Conservation (phyloP, 2,888 invertebrate genomes). For the Ernsta delagoae region DNA sequence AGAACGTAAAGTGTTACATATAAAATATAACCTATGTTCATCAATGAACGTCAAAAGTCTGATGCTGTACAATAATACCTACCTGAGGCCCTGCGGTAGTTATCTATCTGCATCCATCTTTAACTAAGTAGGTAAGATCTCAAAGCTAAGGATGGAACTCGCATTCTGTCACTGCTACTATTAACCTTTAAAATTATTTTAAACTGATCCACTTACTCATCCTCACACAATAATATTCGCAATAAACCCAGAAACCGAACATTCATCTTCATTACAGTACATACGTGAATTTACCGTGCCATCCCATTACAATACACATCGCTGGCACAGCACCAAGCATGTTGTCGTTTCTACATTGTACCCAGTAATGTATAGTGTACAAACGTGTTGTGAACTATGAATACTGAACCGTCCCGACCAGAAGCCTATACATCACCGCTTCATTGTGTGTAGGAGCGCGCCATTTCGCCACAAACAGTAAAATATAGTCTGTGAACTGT, state of each 20-base stretch:
- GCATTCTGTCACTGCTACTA: no score
- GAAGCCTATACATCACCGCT: conserved; percentile 18
- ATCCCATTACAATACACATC: background rate
- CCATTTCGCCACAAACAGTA: conserved; percentile 9
- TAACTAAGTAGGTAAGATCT: no score
- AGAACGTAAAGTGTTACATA: no score
- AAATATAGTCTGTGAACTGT: conserved; percentile 6
- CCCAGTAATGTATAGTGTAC: conserved; percentile 15
- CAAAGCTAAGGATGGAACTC: no score
- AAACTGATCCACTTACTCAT: no score
- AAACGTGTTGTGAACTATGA: conserved; percentile 17
- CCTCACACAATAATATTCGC: no score
- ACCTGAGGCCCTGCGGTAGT: no score
- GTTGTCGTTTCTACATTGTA: conserved; percentile 14
- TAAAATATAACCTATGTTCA: no score
- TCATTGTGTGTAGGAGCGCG: conserved; percentile 14
- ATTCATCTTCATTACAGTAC: background rate
- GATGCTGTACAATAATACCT: no score
- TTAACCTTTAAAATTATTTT: no score
- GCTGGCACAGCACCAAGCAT: conserved; percentile 10
- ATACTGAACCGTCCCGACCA: conserved; percentile 22
- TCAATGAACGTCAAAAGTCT: no score
- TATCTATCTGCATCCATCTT: no score
- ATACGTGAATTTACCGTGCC: background rate
- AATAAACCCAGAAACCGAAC: background rate